These are phyloP conservation scores for Pseudopipra pipra DNA, from an alignment of 2,113 vertebrate genomes.

Conservation along the genomic window DNA sequence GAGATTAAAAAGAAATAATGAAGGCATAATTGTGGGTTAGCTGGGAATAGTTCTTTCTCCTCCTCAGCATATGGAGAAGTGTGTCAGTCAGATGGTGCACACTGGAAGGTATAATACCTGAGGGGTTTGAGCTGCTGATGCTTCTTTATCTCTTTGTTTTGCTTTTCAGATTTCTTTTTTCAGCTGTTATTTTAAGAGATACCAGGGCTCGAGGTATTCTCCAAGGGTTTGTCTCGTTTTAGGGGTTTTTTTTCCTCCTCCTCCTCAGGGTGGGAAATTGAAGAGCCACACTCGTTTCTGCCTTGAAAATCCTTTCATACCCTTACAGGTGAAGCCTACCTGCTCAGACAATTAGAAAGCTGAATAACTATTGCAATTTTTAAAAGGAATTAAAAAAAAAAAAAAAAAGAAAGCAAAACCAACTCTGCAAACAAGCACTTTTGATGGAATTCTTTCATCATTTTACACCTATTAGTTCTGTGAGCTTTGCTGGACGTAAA, in stretches of 20 bases:
- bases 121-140: conserved; percentile 62
- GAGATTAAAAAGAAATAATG: conserved; percentile 75
- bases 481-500: not conserved
- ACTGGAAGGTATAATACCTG: conserved; percentile 73
- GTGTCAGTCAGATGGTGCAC: conserved; percentile 71
- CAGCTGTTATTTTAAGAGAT: conserved; percentile 68
- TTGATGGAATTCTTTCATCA: not conserved
- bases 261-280: not conserved
- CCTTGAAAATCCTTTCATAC: not conserved
- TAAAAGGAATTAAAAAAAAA: not conserved
- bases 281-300: not conserved
- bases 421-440: not conserved
- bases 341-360: not conserved
- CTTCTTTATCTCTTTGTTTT: conserved; percentile 70
- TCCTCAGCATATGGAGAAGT: conserved; percentile 74
- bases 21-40: conserved; percentile 72
- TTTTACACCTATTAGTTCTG: not conserved
- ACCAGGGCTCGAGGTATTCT: conserved; percentile 49
- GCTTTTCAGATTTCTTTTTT: conserved; percentile 69
- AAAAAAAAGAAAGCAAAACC: not conserved
- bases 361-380: not conserved
- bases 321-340: conserved; percentile 6
- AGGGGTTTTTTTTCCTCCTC: not conserved
- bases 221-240: not conserved
- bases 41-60: conserved; percentile 71